These are phyloP conservation scores for Scarus forsteni DNA, from an alignment of 2,797 vertebrate species.

Conservation along the genomic window DNA sequence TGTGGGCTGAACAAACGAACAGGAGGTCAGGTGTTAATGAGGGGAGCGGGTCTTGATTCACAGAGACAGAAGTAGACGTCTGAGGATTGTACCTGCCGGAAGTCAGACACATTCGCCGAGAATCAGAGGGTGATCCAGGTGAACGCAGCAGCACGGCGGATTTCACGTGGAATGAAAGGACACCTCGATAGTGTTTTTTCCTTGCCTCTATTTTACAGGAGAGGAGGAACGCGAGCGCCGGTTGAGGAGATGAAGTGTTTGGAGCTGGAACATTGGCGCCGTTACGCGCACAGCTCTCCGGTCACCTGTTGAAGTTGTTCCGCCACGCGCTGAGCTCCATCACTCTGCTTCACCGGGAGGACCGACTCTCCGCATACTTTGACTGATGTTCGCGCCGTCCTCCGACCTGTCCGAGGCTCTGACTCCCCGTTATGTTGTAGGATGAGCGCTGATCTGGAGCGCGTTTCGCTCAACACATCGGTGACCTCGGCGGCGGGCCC, in stretches of 20 bases:
- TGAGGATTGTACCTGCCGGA: background rate
- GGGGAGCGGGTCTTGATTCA: no score
- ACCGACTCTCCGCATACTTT: background rate
- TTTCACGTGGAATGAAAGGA: background rate
- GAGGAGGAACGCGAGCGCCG: background rate
- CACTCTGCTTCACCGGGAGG: background rate
- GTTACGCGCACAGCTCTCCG: slow-evolving; percentile 17
- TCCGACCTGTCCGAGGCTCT: slow-evolving; percentile 32
- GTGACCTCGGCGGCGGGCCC: slow-evolving; percentile 61
- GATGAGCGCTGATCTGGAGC: slow-evolving; percentile 89
- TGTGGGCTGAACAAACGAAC: background rate
- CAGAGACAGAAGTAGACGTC: background rate
- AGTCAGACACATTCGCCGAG: background rate
- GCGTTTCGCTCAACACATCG: slow-evolving; percentile 78
- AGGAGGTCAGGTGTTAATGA: background rate
- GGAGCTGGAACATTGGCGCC: background rate
- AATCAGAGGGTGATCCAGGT: background rate
- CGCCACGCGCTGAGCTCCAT: background rate
- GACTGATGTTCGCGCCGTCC: slow-evolving; percentile 34
- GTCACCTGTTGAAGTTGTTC: slow-evolving; percentile 59
- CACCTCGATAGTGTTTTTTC: background rate
- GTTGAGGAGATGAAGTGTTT: background rate
- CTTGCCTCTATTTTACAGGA: background rate
- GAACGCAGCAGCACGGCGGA: background rate
- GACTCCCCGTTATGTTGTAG: slow-evolving; percentile 55